Evolutionary conservation across 1,140 invertebrate genomes (phyloP).

Genomic region (Diabrotica undecimpunctata): DNA sequence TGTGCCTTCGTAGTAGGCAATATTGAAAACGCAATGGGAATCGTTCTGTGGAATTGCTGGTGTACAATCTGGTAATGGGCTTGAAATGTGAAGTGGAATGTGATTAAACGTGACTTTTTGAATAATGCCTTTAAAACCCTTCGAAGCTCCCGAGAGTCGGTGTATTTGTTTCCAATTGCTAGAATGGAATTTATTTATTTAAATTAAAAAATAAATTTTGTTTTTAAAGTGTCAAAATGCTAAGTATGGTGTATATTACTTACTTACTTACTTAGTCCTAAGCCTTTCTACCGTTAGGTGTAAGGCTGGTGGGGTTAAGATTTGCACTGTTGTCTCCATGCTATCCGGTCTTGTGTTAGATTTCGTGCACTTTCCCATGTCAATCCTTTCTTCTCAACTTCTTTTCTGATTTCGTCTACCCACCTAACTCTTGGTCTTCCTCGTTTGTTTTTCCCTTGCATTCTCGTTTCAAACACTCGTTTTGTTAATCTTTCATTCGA

Average conservation of each 20-base stretch:
- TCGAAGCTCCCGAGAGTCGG: slow-evolving; percentile 66
- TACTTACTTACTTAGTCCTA: no score
- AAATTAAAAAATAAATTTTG: neutral
- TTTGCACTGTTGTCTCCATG: no score
- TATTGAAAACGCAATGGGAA: slow-evolving; percentile 34
- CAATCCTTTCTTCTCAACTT: no score
- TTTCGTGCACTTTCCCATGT: no score
- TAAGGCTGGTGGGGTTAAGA: no score
- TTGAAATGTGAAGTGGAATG: slow-evolving; percentile 56
- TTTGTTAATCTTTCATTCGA: no score
- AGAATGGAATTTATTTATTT: slow-evolving; percentile 25
- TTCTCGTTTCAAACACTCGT: no score
- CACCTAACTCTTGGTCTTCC: no score
- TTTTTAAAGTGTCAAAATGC: neutral
- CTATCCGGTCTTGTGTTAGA: no score
- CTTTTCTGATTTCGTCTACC: no score
- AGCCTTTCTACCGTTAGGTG: no score
- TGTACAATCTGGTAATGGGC: slow-evolving; percentile 39
- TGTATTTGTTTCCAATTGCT: slow-evolving; percentile 69
- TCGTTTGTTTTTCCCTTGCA: no score
- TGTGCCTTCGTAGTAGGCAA: slow-evolving; percentile 61
- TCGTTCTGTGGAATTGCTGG: slow-evolving; percentile 34
- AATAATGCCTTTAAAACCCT: slow-evolving; percentile 77
- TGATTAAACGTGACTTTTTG: slow-evolving; percentile 83
- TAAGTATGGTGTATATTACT: neutral